A percentile compares a stretch with the other conserved stretches of the same genome.
Evolutionary conservation across 2,797 vertebrate genomes (phyloP).

Genomic region (Gobio occitaniae): DNA sequence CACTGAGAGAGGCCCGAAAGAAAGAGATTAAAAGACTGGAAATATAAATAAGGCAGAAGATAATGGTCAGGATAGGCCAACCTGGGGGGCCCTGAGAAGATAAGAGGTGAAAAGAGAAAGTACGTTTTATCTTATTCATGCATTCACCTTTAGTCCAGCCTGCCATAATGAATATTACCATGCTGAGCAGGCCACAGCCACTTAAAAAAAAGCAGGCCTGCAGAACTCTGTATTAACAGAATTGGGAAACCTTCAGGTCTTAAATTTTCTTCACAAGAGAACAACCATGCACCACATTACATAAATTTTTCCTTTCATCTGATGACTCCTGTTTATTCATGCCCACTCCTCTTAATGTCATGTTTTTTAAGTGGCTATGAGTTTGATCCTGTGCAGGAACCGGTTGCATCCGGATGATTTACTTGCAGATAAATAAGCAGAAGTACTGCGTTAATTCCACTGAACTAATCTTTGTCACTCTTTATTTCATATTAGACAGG

Average conservation of each 20-base stretch:
- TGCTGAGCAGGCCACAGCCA: too few species aligned
- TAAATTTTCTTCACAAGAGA: slow-evolving; percentile 24
- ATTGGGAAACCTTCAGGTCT: slow-evolving; percentile 38
- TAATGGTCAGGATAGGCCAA: too few species aligned
- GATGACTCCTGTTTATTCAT: slow-evolving; percentile 26
- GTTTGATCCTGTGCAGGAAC: slow-evolving; percentile 9
- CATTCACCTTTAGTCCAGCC: too few species aligned
- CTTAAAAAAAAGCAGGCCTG: slow-evolving; percentile 35
- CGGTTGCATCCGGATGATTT: background rate
- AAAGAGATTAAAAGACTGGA: too few species aligned
- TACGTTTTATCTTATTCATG: too few species aligned
- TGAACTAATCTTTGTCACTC: background rate
- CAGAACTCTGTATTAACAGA: slow-evolving; percentile 33
- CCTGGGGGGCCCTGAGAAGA: too few species aligned
- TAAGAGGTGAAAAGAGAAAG: too few species aligned
- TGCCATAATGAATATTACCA: too few species aligned
- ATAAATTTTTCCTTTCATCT: slow-evolving; percentile 37
- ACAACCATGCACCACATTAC: slow-evolving; percentile 53
- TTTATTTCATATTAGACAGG: background rate
- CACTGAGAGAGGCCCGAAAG: too few species aligned
- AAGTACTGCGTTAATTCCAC: background rate
- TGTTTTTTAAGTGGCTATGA: slow-evolving; percentile 15
- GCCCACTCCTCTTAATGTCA: slow-evolving; percentile 8
- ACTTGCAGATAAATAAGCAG: background rate
- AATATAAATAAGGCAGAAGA: too few species aligned